Evolutionary conservation across 2,113 vertebrate species (phyloP), one percentile per base, ranked within the genome.

Genomic region (Perognathus longimembris): DNA sequence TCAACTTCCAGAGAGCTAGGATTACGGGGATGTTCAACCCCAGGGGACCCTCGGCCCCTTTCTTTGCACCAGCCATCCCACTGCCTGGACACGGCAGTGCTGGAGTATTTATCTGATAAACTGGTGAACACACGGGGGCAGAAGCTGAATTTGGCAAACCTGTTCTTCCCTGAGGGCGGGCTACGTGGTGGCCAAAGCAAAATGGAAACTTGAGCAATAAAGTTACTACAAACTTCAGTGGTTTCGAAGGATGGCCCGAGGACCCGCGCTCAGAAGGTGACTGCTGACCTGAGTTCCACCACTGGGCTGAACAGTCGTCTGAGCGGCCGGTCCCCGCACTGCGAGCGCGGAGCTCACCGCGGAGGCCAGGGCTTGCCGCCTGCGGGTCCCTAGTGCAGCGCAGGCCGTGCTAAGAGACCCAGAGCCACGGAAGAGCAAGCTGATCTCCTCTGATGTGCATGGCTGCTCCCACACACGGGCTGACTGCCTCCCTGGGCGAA

Each of bases 401-500:
- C 71, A 92, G 66, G 86, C 42, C 79, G 82, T 83, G 90, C 42
- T 42, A 3, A 4, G 63, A 90, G 70, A 34, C 42, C 45, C 32
- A 75, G 57, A 94, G 28, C 88, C 94, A 85, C 79, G 77, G 86
- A 32, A 88, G 87, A 85, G 85, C 85, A 95, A 67, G 36, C n/a
- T 88, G 82, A 76, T 92, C 59, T 4, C 77, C 79, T 77, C 91
- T n/a, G 71, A 90, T 84, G 90, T 86, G 71, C 80, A 38, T 45
- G 79, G 71, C 10, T 92, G 89, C 32, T 59, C 92, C 66, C 59
- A 88, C 32, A 61, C 50, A 17, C 36, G 59, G 45, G 45, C 10
- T 45, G 73, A 54, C 22, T 32, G 45, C 36, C 95, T 92, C 84
- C 84, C 73, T 75, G 26, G 22, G 88, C 71, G 92, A 97, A 89